phyloP scores from a whole-genome alignment of 2,113 vertebrate species.

The Riparia riparia region DNA sequence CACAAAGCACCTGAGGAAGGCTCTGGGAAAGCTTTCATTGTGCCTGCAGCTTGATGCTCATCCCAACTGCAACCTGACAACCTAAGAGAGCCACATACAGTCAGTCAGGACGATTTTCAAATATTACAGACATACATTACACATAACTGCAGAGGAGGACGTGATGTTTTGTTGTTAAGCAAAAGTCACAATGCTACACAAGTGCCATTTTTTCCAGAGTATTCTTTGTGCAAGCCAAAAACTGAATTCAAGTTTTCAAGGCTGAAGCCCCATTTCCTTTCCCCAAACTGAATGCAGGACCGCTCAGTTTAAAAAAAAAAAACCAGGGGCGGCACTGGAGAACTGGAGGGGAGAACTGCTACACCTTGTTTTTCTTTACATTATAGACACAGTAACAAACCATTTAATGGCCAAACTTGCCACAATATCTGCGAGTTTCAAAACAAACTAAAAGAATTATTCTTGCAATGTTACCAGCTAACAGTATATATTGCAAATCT shows the following conservation, averaged over 20 bases:
- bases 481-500: rapidly evolving
- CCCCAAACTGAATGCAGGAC: not conserved
- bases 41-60: not conserved
- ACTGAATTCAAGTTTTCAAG: not conserved
- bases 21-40: not conserved
- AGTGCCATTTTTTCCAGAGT: not conserved
- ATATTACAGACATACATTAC: not conserved
- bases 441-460: not conserved
- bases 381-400: not conserved
- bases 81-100: not conserved
- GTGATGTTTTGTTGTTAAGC: not conserved
- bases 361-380: not conserved
- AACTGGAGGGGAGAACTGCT: not conserved
- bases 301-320: too few relatives aligned
- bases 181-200: not conserved
- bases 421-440: not conserved
- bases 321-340: not conserved
- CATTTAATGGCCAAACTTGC: not conserved
- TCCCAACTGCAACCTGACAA: not conserved
- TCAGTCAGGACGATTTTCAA: not conserved
- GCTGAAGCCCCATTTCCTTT: not conserved
- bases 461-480: not conserved
- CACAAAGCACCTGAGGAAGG: not conserved
- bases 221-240: not conserved
- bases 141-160: not conserved